Evolutionary conservation across 1,140 invertebrate genomes (phyloP).

Genomic region (Calycopis cecrops): DNA sequence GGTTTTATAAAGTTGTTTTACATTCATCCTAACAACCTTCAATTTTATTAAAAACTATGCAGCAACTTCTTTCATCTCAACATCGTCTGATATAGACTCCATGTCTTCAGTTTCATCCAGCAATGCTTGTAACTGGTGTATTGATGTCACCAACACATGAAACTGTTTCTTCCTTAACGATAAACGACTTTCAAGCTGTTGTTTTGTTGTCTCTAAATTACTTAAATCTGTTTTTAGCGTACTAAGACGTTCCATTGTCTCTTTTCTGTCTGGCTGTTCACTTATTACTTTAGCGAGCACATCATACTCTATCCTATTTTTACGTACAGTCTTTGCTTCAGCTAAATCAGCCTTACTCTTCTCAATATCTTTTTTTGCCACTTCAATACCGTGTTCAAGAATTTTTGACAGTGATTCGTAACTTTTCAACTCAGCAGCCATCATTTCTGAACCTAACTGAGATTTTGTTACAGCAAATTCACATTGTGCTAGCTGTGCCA

Average conservation of each 20-base stretch:
- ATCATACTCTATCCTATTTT: constrained; percentile 95
- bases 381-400: constrained; percentile 85
- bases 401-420: constrained; percentile 87
- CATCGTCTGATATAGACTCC: constrained; percentile 77
- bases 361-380: constrained; percentile 85
- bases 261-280: constrained; percentile 90
- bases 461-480: constrained; percentile 93
- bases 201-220: constrained; percentile 78
- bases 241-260: constrained; percentile 85
- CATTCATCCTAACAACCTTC: too few species aligned
- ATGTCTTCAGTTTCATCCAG: constrained; percentile 81
- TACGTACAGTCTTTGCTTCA: constrained; percentile 88
- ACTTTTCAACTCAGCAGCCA: constrained; percentile 87
- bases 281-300: constrained; percentile 92
- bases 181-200: constrained; percentile 85
- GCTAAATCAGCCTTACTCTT: constrained; percentile 84
- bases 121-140: constrained; percentile 85
- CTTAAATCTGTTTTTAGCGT: constrained; percentile 85
- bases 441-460: constrained; percentile 86
- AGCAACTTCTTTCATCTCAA: constrained; percentile 58
- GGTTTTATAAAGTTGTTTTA: too few species aligned
- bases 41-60: constrained; percentile 11
- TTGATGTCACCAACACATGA: constrained; percentile 88
- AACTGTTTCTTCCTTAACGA: constrained; percentile 91
- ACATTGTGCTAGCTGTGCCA: constrained; percentile 88